A percentile compares a stretch with the other conserved stretches of the same genome.
Conservation (phyloP, 2,113 vertebrate genomes). For the Alouatta palliata region DNA sequence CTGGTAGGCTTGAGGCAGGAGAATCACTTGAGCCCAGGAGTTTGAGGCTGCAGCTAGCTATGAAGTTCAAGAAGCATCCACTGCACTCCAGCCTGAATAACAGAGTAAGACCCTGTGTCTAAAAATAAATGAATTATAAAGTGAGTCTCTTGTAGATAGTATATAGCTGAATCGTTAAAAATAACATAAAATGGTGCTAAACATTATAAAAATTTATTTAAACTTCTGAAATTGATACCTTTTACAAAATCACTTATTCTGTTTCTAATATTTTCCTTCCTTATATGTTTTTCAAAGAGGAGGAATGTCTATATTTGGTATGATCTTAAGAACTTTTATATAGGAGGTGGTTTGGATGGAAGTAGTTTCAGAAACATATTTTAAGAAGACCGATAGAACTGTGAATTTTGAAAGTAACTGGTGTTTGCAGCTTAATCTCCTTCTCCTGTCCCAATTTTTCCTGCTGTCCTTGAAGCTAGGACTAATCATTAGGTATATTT, state of each 20-base stretch:
- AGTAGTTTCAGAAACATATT: conserved; percentile 31
- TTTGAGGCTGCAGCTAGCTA: no score
- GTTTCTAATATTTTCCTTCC: neutral
- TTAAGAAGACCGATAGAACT: neutral
- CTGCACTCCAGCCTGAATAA: no score
- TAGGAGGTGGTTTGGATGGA: neutral
- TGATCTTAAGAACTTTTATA: neutral
- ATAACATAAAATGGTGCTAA: neutral
- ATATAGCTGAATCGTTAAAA: no score
- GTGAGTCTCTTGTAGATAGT: no score
- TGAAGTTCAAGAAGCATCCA: no score
- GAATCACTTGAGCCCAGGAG: no score
- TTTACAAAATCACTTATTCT: conserved; percentile 7
- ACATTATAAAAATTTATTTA: neutral
- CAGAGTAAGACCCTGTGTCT: no score
- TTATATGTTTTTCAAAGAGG: conserved; percentile 2
- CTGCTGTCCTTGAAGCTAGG: neutral
- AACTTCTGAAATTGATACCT: neutral
- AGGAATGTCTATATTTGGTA: neutral
- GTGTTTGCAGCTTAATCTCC: neutral
- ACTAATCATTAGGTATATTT: neutral
- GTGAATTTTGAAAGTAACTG: neutral
- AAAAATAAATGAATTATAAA: no score
- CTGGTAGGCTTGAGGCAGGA: no score
- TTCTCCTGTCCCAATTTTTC: neutral